Evolutionary conservation across 2,113 vertebrate species (phyloP).

Genomic region (Saimiri boliviensis): DNA sequence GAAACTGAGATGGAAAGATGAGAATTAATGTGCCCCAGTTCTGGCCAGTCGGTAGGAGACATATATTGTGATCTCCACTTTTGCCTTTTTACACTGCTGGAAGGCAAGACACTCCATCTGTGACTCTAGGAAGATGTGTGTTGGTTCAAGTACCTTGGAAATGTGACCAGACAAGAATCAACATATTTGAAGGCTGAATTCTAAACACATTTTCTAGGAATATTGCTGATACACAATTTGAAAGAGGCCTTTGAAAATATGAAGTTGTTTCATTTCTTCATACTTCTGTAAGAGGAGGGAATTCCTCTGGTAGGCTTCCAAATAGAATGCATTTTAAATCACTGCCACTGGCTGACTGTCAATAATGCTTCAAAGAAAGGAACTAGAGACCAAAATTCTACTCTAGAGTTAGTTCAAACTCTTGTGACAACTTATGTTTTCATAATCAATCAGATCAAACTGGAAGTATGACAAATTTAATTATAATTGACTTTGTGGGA

Average conservation of each 20-base stretch:
- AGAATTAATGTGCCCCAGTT: background rate
- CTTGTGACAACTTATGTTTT: background rate
- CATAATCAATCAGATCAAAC: background rate
- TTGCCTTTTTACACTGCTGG: background rate
- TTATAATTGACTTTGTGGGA: background rate
- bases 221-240: background rate
- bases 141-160: background rate
- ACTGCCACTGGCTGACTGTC: background rate
- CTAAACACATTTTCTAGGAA: background rate
- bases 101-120: background rate
- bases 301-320: background rate
- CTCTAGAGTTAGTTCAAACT: constrained; percentile 5
- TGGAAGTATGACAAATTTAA: constrained; percentile 38
- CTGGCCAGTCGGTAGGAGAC: background rate
- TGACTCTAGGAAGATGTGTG: background rate
- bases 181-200: background rate
- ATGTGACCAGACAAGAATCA: background rate
- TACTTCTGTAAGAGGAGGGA: background rate
- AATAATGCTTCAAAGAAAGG: background rate
- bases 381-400: background rate
- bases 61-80: rapidly evolving
- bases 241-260: background rate
- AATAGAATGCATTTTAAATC: constrained; percentile 14
- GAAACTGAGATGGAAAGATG: background rate
- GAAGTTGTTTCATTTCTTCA: background rate